Base-by-base conservation (phyloP, 2,113 vertebrate species). In the Menidia beryllina region DNA sequence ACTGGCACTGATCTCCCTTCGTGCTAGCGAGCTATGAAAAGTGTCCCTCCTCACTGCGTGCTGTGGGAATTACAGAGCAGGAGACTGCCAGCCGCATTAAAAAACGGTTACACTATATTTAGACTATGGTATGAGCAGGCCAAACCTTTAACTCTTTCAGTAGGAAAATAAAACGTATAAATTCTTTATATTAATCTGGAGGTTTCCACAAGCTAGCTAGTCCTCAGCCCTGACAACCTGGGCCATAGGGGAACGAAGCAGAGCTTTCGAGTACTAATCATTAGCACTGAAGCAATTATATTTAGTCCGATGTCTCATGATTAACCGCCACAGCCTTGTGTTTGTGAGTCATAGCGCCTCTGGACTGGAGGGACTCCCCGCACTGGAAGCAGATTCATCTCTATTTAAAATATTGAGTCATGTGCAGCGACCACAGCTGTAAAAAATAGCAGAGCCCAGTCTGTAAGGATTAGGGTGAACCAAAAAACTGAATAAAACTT, bases 381-480 rank as follows among this genome's bases (percentile, higher is more conserved):
- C 57, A 38, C 43, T 67, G 45, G 30, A 72, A 75, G 25, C 67
- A 27, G 47, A 62, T 43, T 64, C 48, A 67, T 81, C 80, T 91
- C 77, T 79, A 77, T 91, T 83, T 76, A 67, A 83, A 72, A 68
- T 10, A 69, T 57, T 90, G 90, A 90, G 27, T 92, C 90, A 75
- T 81, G 70, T 72, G 73, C n/a, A 12, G 60, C 51, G 45, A 39
- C 61, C 80, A 48, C 69, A 3, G 41, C 47, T 56, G n/a, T 25
- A 61, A 58, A 85, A n/a, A 79, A 72, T 43, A 85, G 48, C 36
- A 54, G 45, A 66, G 14, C 3, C 1, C 1, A 5, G 59, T 74
- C 59, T 84, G 25, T 15, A 4, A 45, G 62, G 67, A 57, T 58
- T 13, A n/a, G n/a, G 1, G 39, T 45, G 24, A 59, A 34, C 36